Evolutionary conservation across 1,140 invertebrate genomes (phyloP).

Genomic region (Catajapyx aquilonaris): DNA sequence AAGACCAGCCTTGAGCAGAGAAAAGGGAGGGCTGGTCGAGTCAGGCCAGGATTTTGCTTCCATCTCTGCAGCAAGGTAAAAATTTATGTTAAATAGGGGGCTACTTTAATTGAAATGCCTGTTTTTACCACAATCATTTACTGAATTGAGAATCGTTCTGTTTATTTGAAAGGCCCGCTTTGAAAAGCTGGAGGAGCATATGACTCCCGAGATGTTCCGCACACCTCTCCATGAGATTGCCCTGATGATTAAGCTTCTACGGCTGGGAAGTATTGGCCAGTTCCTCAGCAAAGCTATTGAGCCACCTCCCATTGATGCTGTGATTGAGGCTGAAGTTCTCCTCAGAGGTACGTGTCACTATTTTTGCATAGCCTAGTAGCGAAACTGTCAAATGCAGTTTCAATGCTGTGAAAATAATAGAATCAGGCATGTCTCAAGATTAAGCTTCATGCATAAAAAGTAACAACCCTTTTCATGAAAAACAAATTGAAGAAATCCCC

Average conservation of each 20-base stretch:
- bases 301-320: constrained; percentile 79
- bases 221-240: constrained; percentile 82
- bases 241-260: constrained; percentile 64
- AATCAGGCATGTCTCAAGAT: no score
- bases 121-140: background rate
- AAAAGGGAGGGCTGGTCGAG: constrained; percentile 74
- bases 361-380: no score
- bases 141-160: no score
- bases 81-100: background rate
- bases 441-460: no score
- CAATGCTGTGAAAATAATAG: no score
- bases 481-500: no score
- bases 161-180: constrained; percentile 34
- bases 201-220: constrained; percentile 88
- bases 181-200: constrained; percentile 62
- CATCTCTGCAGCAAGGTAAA: constrained; percentile 53
- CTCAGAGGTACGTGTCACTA: constrained; percentile 23
- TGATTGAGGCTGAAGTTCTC: constrained; percentile 68
- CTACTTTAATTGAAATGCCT: constrained; percentile 2
- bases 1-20: constrained; percentile 78
- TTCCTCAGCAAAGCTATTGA: constrained; percentile 86
- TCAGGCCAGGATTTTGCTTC: constrained; percentile 69
- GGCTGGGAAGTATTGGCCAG: constrained; percentile 70
- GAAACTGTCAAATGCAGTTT: no score
- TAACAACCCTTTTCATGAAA: no score